Base-by-base conservation (phyloP, 2,113 vertebrate species). In the Romanogobio albipinnatus region DNA sequence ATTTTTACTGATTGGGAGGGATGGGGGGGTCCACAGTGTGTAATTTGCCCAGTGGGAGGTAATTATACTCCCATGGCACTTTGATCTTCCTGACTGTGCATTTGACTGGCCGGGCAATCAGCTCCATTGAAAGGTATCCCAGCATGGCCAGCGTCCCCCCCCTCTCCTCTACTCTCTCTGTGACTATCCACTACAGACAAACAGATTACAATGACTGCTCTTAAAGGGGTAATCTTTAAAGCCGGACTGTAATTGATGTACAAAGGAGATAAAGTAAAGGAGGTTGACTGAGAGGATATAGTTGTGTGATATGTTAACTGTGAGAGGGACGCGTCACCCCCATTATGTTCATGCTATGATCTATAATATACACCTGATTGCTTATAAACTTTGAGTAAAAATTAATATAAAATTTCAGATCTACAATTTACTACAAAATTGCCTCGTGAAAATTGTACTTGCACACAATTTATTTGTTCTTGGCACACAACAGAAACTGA, bases 51-150 rank as follows among this genome's bases (percentile, higher is more conserved):
- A 51, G 86, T 86, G 86, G 90, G 90, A 87, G 87, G 93, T 93
- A 93, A 95, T 95, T 95, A 95, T 93, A 87, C 87, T 90, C 92
- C 89, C 92, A 94, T 93, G 91, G 89, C 90, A 91, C 94, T 95
- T 94, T 95, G 94, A 95, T 95, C 93, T 90, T 90, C 88, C 87
- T 88, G 91, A 93, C 94, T 94, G 93, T 94, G 92, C 92, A 93
- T 94, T 93, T 94, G 93, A 94, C 92, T 92, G 92, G 90, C 90
- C 91, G 87, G 90, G 80, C 89, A 92, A 94, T 93, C 92, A 90
- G 88, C 86, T 45, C 85, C 89, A 89, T 89, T 87, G 80, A 86
- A 87, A 83, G 70, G 83, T 70, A 53, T 80, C 82, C 76, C 76
- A 81, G 82, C 88, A 81, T 81, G 81, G 75, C 84, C 86, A 58